Percentiles rank a stretch among this genome's conserved stretches.
These are phyloP conservation scores for Drosophila tanythrix DNA, from an alignment of 2,888 invertebrate species.

Conservation along the genomic window DNA sequence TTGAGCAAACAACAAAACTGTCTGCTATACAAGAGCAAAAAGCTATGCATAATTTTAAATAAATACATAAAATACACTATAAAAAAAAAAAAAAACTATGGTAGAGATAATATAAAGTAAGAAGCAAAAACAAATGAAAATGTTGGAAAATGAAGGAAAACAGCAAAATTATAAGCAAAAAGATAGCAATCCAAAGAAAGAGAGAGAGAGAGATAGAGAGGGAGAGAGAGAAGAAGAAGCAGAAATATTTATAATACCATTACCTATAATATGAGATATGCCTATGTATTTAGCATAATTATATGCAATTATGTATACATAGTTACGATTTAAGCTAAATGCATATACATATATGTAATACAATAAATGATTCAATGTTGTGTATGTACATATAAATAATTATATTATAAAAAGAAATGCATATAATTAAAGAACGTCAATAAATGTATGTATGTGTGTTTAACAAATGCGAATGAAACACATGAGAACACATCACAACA, in stretches of 20 bases:
- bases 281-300: slow-evolving; percentile 69
- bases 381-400: slow-evolving; percentile 76
- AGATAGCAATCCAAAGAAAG: not conserved
- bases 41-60: slow-evolving; percentile 60
- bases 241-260: slow-evolving; percentile 46
- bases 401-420: slow-evolving; percentile 42
- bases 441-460: slow-evolving; percentile 66
- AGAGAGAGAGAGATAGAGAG: slow-evolving; percentile 7
- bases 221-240: slow-evolving; percentile 22
- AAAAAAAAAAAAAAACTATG: slow-evolving; percentile 20
- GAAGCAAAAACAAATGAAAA: slow-evolving; percentile 33
- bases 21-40: slow-evolving; percentile 55
- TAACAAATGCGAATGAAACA: slow-evolving; percentile 45
- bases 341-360: slow-evolving; percentile 52
- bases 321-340: slow-evolving; percentile 68
- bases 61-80: slow-evolving; percentile 34
- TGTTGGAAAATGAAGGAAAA: slow-evolving; percentile 51
- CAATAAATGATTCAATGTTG: slow-evolving; percentile 79
- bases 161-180: slow-evolving; percentile 22
- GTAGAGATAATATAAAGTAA: slow-evolving; percentile 32
- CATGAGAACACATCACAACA: slow-evolving; percentile 27
- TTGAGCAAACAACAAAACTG: slow-evolving; percentile 67
- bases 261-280: slow-evolving; percentile 53
- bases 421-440: slow-evolving; percentile 65
- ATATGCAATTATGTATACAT: slow-evolving; percentile 75